Evolutionary conservation across 2,888 invertebrate species (phyloP).

Genomic region (Horisme vitalbata): DNA sequence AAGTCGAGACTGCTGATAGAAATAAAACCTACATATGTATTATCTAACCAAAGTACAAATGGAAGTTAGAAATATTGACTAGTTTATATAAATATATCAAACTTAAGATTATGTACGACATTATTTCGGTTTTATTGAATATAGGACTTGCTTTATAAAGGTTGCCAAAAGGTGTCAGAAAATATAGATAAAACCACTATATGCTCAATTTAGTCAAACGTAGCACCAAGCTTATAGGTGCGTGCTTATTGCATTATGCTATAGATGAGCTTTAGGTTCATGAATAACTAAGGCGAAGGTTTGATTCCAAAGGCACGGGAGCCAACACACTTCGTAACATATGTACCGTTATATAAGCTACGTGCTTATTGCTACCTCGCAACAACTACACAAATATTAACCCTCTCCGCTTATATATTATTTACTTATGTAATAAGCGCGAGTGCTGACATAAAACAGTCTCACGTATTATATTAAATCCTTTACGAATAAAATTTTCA

Average conservation of each 20-base stretch:
- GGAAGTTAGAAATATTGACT: too few species aligned
- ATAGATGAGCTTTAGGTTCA: conserved; percentile 7
- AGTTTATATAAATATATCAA: too few species aligned
- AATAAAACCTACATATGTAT: too few species aligned
- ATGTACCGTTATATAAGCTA: conserved; percentile 33
- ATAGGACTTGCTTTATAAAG: too few species aligned
- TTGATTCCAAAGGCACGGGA: conserved; percentile 23
- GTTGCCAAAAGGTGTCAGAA: too few species aligned
- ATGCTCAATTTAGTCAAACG: too few species aligned
- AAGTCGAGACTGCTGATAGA: too few species aligned
- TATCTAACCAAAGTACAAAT: too few species aligned
- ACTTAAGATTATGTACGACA: too few species aligned
- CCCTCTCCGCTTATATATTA: conserved; percentile 20
- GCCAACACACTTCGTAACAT: conserved; percentile 25
- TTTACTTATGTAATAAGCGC: conserved; percentile 21
- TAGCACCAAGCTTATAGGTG: neutral
- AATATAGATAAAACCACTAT: too few species aligned
- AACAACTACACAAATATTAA: conserved; percentile 30
- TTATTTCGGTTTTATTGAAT: too few species aligned
- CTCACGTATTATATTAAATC: conserved; percentile 10
- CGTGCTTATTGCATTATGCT: conserved; percentile 14
- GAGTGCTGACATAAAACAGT: conserved; percentile 14
- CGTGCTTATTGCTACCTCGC: conserved; percentile 32
- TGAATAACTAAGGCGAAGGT: conserved; percentile 41
- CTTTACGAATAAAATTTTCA: neutral